phyloP scores from a whole-genome alignment of 2,797 vertebrate genomes.

The Myotis vivesi region DNA sequence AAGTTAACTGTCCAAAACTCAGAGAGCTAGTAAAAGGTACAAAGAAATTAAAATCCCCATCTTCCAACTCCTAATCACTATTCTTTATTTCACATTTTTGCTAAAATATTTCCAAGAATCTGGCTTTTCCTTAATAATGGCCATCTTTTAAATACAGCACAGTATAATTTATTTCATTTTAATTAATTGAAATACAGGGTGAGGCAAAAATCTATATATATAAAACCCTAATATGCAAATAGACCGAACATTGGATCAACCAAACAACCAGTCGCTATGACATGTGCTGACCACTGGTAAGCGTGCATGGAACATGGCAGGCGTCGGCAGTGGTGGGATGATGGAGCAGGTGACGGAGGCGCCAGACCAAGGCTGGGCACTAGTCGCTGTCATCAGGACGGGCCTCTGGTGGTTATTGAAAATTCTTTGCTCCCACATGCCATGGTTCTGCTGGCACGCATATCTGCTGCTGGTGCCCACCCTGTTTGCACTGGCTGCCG shows the following conservation, averaged over 20 bases:
- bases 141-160: not conserved
- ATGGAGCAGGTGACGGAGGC: no score
- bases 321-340: accelerated
- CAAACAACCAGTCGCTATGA: no score
- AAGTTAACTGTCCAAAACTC: not conserved
- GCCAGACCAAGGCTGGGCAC: no score
- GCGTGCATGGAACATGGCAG: no score
- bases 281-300: no score
- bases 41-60: not conserved
- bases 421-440: no score
- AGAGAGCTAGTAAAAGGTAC: not conserved
- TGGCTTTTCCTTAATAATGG: constrained; percentile 18
- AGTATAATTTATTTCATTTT: not conserved
- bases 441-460: accelerated
- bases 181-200: not conserved
- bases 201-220: not conserved
- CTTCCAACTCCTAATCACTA: not conserved
- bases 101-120: constrained; percentile 31
- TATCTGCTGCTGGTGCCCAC: no score
- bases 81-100: constrained; percentile 13
- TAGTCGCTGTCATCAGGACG: accelerated
- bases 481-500: no score
- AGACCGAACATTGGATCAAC: no score
- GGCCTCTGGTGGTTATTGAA: no score
- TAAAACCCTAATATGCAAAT: no score